Evolutionary conservation across 2,888 invertebrate genomes (phyloP).

Genomic region (Tetranychus truncatus): DNA sequence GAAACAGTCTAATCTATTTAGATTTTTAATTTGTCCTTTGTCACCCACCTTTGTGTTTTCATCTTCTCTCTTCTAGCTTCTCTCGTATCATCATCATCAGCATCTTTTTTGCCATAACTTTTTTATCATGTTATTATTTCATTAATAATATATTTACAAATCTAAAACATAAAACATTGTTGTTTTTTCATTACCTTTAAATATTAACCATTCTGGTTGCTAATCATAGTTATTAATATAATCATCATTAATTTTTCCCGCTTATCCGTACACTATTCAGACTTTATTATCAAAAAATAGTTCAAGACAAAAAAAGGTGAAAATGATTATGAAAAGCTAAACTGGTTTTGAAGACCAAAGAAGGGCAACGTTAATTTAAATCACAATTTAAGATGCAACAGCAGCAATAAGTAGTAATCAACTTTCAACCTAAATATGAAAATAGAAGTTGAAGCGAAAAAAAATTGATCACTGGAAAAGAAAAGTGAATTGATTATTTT

Average conservation of each 20-base stretch:
- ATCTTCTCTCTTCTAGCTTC: not conserved
- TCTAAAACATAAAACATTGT: not conserved
- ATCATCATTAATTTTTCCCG: too few relatives aligned
- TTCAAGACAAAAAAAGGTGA: too few relatives aligned
- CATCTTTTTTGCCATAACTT: slow-evolving; percentile 1
- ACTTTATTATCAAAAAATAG: too few relatives aligned
- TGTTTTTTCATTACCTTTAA: not conserved
- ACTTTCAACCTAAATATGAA: slow-evolving; percentile 1
- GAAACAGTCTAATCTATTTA: not conserved
- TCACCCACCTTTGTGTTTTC: not conserved
- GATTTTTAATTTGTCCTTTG: not conserved
- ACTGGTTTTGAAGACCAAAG: not conserved
- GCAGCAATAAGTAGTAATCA: not conserved
- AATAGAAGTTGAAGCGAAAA: not conserved
- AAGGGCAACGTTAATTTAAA: not conserved
- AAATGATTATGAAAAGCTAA: not conserved
- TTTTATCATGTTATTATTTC: not conserved
- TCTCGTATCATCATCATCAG: not conserved
- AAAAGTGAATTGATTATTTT: too few relatives aligned
- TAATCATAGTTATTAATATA: too few relatives aligned
- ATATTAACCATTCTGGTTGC: too few relatives aligned
- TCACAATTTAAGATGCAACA: not conserved
- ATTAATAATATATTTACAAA: not conserved
- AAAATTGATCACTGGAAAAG: too few relatives aligned
- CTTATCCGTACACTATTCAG: too few relatives aligned